A percentile compares a stretch with the other conserved stretches of the same genome.
These are phyloP conservation scores for Poecile montanus DNA, from an alignment of 2,797 vertebrate species.

Conservation along the genomic window DNA sequence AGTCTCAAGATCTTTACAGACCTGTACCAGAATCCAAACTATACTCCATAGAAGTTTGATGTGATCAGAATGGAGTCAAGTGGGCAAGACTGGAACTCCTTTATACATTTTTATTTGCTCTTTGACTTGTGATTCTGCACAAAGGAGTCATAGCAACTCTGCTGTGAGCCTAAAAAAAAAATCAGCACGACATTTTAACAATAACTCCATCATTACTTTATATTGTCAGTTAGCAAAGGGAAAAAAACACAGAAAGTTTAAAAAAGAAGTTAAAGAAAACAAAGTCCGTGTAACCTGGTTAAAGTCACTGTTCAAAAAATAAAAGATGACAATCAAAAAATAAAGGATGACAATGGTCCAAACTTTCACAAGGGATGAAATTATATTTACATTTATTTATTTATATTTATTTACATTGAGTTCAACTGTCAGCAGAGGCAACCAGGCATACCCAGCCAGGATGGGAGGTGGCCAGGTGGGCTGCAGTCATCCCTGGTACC, in stretches of 20 bases:
- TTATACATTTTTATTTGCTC: slow-evolving; percentile 86
- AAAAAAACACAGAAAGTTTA: background rate
- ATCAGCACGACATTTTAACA: background rate
- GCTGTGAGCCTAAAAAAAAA: slow-evolving; percentile 79
- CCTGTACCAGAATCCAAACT: slow-evolving; percentile 90
- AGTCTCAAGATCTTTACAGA: slow-evolving; percentile 88
- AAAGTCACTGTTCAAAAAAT: background rate
- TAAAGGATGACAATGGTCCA: background rate
- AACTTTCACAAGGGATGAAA: background rate
- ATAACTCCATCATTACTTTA: background rate
- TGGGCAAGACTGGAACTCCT: slow-evolving; percentile 87
- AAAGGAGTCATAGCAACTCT: slow-evolving; percentile 87
- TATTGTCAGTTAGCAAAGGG: background rate
- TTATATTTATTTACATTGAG: background rate
- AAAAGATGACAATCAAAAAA: background rate
- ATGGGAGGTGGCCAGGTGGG: background rate
- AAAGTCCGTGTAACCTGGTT: background rate
- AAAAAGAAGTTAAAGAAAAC: background rate
- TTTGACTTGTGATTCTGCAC: slow-evolving; percentile 80
- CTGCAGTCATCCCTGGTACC: background rate
- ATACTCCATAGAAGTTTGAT: slow-evolving; percentile 88
- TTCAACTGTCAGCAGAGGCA: background rate
- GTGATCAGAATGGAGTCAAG: slow-evolving; percentile 87
- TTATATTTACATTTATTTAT: background rate
- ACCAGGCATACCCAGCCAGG: background rate